Evolutionary conservation across 2,113 vertebrate species (phyloP), one percentile per base, ranked within the genome.

Genomic region (Erythrocercus mccallii): DNA sequence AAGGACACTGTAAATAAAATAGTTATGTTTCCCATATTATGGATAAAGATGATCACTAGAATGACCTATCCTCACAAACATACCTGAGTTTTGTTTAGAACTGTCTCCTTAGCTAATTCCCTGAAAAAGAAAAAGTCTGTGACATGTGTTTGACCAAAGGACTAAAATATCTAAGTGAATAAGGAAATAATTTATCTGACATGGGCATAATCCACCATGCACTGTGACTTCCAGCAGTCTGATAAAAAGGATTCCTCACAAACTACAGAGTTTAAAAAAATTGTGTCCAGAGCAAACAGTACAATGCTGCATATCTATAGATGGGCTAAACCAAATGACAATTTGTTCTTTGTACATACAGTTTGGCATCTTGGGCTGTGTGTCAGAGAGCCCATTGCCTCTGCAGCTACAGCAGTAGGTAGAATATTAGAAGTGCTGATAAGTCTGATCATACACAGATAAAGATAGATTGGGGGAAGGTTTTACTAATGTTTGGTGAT

Each of bases 11-110:
- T 17, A 33, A 51, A 51, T 6, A 33, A 60, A 68, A 60, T 11
- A 1, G 21, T 66, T 50, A 3, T 0, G 0, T 51, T 68, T 50
- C 27, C 17, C 17, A 37, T 51, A 31, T 15, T 68, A 44, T 31
- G 19, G 31, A 37, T 42, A 31, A 68, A 58, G 25, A 51, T 33
- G 25, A 51, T 18, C 27, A 51, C 14, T 44, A 44, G 14, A 68
- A 68, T 37, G 18, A 44, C 9, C 45, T 15, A 6, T 28, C 33
- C 37, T 31, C 23, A n/a, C 42, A 74, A 65, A 56, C 13, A 65
- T 24, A 48, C 2, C 23, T 47, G 31, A 51, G 4, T 25, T 50
- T 58, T 31, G 17, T 23, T 77, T 33, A 51, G 22, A 60, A 27
- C 4, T 37, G 28, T 9, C 11, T 69, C 22, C 45, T 51, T 51